Evolutionary conservation across 2,888 invertebrate species (phyloP), one percentile per base, ranked within the genome.

Genomic region (Drosophila leonis): DNA sequence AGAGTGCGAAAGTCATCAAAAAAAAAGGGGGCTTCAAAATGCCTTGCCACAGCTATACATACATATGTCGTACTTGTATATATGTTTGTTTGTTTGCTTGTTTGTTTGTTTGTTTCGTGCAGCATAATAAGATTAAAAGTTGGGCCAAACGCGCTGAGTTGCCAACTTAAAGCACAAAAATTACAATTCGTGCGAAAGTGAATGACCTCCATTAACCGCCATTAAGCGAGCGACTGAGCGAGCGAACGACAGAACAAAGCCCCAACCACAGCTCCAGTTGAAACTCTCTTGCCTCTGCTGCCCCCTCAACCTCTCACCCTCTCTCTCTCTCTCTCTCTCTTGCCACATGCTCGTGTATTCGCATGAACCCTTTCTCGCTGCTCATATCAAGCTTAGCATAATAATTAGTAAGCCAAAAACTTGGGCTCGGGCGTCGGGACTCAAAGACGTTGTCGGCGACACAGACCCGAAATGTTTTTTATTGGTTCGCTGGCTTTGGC

Each of bases 141-240:
- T 37, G 54, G 51, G 9, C 20, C 31, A 51, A 51, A 51, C 48
- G 74, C 83, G 74, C 80, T 65, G 65, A 74, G 68, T 82, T 77
- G 77, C 72, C 77, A 81, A 80, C 81, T 87, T 84, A 84, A 89
- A 89, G 84, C 80, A 87, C 81, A 83, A 80, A 88, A 82, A 90
- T 89, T 90, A 91, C 91, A 90, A 89, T 92, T 92, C 92, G 91
- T 92, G 90, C 91, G 92, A 92, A 92, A 92, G 92, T 92, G 92
- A 92, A 92, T 92, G 92, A 92, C 92, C 92, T 92, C 92, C 91
- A 92, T 92, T 92, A 92, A 92, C 92, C 92, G 92, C 90, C 92
- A 91, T 91, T 92, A 92, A 90, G 72, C 57, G 72, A 72, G 67
- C 52, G 62, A 66, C 8, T 18, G 59, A 48, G 18, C 37, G 61